These are phyloP conservation scores for Dasyornis broadbenti DNA, from an alignment of 2,113 vertebrate genomes.

Conservation along the genomic window DNA sequence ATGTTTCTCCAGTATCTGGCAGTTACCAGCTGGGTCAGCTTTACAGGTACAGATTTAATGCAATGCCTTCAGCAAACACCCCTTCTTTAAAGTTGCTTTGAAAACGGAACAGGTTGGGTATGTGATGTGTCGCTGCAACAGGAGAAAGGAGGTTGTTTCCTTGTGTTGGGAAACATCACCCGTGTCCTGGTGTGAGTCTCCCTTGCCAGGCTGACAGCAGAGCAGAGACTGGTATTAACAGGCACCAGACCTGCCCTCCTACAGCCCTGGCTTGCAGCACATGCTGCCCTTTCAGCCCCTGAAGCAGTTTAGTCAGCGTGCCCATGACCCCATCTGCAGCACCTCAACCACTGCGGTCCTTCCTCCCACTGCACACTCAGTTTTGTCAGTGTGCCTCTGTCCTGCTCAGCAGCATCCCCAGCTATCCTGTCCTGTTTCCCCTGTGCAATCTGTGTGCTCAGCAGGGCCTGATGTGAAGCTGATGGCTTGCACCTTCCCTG, in stretches of 20 bases:
- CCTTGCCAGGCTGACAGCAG: neutral
- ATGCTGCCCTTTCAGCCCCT: neutral
- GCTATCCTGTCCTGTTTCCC: neutral
- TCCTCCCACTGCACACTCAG: neutral
- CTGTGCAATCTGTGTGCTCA: neutral
- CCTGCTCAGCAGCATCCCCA: neutral
- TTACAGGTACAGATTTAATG: neutral
- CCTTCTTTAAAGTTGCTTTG: neutral
- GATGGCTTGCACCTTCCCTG: neutral
- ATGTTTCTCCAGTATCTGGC: neutral
- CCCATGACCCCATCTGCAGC: neutral
- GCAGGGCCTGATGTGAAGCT: neutral
- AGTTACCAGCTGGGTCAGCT: neutral
- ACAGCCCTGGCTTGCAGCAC: neutral
- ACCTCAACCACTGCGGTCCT: neutral
- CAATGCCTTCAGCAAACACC: neutral
- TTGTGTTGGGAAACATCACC: neutral
- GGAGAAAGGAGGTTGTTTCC: neutral
- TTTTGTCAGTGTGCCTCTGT: neutral
- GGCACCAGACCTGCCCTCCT: neutral
- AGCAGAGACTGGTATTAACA: neutral
- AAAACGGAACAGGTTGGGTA: neutral
- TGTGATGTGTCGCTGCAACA: neutral
- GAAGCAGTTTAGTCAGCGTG: neutral
- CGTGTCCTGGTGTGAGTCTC: neutral